phyloP scores from a whole-genome alignment of 1,140 invertebrate species.

The Lepidurus couesii region DNA sequence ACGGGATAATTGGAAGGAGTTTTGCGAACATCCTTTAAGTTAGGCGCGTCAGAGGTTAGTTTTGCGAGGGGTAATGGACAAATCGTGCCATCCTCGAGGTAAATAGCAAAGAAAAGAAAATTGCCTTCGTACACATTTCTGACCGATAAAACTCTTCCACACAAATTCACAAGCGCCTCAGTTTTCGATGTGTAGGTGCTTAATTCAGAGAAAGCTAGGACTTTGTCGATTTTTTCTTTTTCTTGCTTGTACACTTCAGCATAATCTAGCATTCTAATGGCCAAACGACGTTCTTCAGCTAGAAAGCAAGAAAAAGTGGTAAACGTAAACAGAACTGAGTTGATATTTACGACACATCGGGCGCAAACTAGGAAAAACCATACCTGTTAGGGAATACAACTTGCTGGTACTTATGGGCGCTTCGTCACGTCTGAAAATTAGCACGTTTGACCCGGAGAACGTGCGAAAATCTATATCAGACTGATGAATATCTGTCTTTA shows the following conservation, averaged over 20 bases:
- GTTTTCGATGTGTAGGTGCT: background rate
- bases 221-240: background rate
- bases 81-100: background rate
- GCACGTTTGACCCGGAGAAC: background rate
- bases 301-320: background rate
- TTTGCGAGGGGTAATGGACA: background rate
- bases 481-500: background rate
- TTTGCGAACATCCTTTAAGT: background rate
- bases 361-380: too few species aligned
- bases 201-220: background rate
- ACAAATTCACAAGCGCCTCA: background rate
- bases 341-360: too few species aligned
- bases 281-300: background rate
- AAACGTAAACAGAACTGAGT: background rate
- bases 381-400: background rate
- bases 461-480: background rate
- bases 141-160: background rate
- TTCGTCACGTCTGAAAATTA: background rate
- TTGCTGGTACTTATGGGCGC: background rate
- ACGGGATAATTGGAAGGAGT: background rate
- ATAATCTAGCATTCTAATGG: background rate
- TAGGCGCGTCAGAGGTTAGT: background rate
- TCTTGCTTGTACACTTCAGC: background rate
- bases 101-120: background rate
- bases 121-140: background rate